Percentiles rank a stretch among this genome's conserved stretches.
Conservation (phyloP, 1,140 invertebrate genomes). For the Lamellibrachia luymesi region DNA sequence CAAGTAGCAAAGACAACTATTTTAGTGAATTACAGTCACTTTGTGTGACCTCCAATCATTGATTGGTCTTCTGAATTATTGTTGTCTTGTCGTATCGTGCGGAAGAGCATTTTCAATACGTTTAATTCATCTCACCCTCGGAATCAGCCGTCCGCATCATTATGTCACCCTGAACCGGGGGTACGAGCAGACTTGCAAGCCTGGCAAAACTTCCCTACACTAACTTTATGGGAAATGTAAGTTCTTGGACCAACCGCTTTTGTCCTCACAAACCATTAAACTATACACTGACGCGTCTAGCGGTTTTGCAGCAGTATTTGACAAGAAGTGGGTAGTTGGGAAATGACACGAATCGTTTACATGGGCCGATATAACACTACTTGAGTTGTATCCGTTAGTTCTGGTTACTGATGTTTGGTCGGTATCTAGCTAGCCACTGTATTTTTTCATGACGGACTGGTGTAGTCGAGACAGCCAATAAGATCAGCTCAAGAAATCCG, state of each 20-base stretch:
- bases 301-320: slow-evolving; percentile 21
- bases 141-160: slow-evolving; percentile 25
- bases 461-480: not conserved
- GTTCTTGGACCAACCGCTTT: not conserved
- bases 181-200: slow-evolving; percentile 22
- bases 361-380: slow-evolving; percentile 26
- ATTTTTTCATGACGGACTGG: not conserved
- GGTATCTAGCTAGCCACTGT: not conserved
- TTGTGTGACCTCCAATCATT: not conserved
- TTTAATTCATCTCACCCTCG: slow-evolving; percentile 24
- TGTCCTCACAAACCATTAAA: slow-evolving; percentile 19
- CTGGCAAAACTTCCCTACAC: slow-evolving; percentile 26
- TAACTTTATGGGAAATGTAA: slow-evolving; percentile 28
- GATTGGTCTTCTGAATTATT: not conserved
- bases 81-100: not conserved
- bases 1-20: not conserved
- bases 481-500: not conserved
- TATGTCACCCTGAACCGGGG: slow-evolving; percentile 17
- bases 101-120: not conserved
- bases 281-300: slow-evolving; percentile 30
- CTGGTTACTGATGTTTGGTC: slow-evolving; percentile 14
- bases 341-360: slow-evolving; percentile 17
- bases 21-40: not conserved
- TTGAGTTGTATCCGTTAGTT: slow-evolving; percentile 31
- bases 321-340: slow-evolving; percentile 22